These are phyloP conservation scores for Novumbra hubbsi DNA, from an alignment of 2,797 vertebrate species.

Conservation along the genomic window DNA sequence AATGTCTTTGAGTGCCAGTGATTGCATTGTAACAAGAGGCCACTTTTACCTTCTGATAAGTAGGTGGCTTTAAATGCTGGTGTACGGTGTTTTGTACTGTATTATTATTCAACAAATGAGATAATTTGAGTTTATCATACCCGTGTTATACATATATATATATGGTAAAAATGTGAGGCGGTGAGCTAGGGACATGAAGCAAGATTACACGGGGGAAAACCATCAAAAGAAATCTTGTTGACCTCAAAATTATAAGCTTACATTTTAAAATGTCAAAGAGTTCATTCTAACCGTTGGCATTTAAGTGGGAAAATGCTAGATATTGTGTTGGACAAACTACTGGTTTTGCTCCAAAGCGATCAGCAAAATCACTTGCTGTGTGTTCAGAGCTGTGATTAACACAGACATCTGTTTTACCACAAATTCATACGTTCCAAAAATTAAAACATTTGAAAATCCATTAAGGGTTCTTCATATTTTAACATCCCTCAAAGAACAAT, in stretches of 20 bases:
- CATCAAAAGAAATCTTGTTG: not conserved
- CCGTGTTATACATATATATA: not conserved
- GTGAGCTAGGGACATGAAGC: not conserved
- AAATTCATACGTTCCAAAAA: not conserved
- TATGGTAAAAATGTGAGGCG: not conserved
- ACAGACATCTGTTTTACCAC: too few species aligned
- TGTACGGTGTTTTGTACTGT: not conserved
- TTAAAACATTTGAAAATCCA: too few species aligned
- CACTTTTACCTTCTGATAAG: not conserved
- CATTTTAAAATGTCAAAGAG: not conserved
- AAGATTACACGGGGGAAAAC: not conserved
- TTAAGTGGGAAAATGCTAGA: too few species aligned
- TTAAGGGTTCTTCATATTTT: too few species aligned
- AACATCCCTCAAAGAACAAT: too few species aligned
- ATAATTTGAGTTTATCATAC: not conserved
- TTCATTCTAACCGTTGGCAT: not conserved
- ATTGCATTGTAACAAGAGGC: not conserved
- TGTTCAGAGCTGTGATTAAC: not conserved
- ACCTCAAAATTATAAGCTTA: not conserved
- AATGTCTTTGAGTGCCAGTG: not conserved
- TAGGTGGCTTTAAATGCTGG: not conserved
- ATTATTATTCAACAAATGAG: not conserved
- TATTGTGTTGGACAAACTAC: too few species aligned
- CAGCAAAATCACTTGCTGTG: not conserved
- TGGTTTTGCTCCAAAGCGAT: too few species aligned